These are phyloP conservation scores for Hypena proboscidalis DNA, from an alignment of 2,888 invertebrate genomes.

Conservation along the genomic window DNA sequence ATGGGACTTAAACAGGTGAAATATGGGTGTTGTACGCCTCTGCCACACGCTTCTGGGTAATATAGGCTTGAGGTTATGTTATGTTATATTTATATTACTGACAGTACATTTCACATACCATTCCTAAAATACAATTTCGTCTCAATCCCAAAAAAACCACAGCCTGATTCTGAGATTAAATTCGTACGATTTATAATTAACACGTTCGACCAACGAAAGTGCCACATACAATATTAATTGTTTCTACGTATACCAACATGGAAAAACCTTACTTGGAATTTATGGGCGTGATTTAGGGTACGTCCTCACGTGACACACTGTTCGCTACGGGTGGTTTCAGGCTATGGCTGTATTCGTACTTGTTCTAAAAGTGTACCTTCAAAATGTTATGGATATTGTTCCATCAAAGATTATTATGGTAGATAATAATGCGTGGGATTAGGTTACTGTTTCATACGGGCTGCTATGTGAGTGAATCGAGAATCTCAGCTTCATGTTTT, in stretches of 20 bases:
- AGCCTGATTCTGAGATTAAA: slow-evolving; percentile 23
- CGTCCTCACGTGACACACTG: neutral
- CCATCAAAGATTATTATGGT: no score
- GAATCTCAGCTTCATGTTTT: no score
- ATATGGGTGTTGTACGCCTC: neutral
- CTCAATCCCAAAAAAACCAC: neutral
- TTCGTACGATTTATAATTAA: slow-evolving; percentile 32
- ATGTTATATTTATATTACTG: neutral
- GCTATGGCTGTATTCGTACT: no score
- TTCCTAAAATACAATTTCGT: neutral
- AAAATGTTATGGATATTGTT: no score
- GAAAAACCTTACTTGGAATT: slow-evolving; percentile 45
- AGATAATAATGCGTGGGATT: no score
- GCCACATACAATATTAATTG: slow-evolving; percentile 47
- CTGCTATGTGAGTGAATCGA: no score
- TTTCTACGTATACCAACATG: slow-evolving; percentile 30
- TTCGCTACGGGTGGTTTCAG: neutral
- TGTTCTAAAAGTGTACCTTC: no score
- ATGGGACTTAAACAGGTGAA: neutral
- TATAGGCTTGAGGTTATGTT: no score
- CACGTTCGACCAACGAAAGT: slow-evolving; percentile 31
- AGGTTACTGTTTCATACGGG: no score
- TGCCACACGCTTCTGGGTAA: no score
- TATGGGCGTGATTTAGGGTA: slow-evolving; percentile 29
- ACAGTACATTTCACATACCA: neutral